A percentile compares a stretch with the other conserved stretches of the same genome.
Evolutionary conservation across 2,113 vertebrate species (phyloP).

Genomic region (Bucco capensis): DNA sequence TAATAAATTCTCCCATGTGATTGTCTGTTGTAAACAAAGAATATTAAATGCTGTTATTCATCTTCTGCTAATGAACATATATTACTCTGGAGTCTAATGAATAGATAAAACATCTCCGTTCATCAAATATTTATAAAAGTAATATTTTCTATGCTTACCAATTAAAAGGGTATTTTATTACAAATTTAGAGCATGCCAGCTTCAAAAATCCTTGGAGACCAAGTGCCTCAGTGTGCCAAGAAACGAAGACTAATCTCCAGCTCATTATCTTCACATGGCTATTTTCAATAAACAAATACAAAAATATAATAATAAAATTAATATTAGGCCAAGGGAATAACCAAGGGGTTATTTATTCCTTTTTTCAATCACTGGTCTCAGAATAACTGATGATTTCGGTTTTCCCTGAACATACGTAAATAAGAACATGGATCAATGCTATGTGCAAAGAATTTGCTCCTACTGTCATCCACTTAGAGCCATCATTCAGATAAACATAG

Average conservation of each 20-base stretch:
- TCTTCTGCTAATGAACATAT: conserved; percentile 71
- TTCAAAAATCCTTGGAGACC: not conserved
- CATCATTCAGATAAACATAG: not conserved
- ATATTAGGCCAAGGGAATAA: not conserved
- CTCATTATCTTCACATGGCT: not conserved
- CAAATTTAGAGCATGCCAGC: not conserved
- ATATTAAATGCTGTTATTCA: conserved; percentile 72
- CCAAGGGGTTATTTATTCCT: not conserved
- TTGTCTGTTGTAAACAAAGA: conserved; percentile 76
- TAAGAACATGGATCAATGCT: not conserved
- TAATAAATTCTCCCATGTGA: conserved; percentile 70
- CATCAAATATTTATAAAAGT: conserved; percentile 83
- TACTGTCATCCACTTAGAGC: not conserved
- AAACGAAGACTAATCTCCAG: not conserved
- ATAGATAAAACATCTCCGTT: conserved; percentile 70
- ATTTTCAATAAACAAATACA: conserved; percentile 1
- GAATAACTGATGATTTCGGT: not conserved
- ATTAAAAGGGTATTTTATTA: conserved; percentile 59
- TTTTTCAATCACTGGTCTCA: not conserved
- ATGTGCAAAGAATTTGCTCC: not conserved
- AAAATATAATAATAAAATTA: not conserved
- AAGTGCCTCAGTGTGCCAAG: not conserved
- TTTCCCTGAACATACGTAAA: not conserved
- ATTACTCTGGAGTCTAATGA: conserved; percentile 69
- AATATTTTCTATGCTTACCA: conserved; percentile 69